These are phyloP conservation scores for Okapia johnstoni DNA, from an alignment of 2,113 vertebrate species.

Conservation along the genomic window DNA sequence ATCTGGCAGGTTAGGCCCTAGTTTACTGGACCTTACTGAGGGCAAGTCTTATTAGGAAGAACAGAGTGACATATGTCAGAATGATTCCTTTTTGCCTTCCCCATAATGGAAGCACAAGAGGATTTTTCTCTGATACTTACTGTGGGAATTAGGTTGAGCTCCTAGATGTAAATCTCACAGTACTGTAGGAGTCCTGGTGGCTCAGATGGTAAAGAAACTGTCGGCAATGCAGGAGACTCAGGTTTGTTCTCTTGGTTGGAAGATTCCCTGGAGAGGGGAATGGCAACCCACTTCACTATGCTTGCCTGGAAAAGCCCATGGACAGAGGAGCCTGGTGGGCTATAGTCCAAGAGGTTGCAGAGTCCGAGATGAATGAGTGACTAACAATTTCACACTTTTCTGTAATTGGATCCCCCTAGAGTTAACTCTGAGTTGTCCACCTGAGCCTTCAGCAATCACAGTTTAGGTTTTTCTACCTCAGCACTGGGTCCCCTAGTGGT, in stretches of 20 bases:
- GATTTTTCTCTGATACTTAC: not conserved
- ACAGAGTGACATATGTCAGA: not conserved
- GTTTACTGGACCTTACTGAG: not conserved
- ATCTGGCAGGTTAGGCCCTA: not conserved
- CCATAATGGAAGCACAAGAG: not conserved
- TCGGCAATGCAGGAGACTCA: not conserved
- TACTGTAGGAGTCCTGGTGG: not conserved
- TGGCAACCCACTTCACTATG: not conserved
- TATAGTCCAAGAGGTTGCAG: not conserved
- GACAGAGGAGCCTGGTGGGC: not conserved
- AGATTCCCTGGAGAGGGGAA: not conserved
- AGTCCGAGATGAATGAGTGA: not conserved
- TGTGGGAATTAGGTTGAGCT: not conserved
- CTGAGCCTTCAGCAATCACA: not conserved
- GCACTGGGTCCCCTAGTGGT: not conserved
- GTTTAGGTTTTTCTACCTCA: not conserved
- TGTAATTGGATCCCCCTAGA: not conserved
- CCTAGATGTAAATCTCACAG: not conserved
- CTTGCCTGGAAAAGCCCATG: not conserved
- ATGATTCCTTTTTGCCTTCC: not conserved
- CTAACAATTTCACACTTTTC: not conserved
- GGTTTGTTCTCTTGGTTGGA: not conserved
- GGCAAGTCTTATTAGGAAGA: not conserved
- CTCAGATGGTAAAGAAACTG: not conserved
- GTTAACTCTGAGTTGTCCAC: not conserved